phyloP scores from a whole-genome alignment of 92 coral and sea anemone genomes.

The Parazoanthus swiftii region DNA sequence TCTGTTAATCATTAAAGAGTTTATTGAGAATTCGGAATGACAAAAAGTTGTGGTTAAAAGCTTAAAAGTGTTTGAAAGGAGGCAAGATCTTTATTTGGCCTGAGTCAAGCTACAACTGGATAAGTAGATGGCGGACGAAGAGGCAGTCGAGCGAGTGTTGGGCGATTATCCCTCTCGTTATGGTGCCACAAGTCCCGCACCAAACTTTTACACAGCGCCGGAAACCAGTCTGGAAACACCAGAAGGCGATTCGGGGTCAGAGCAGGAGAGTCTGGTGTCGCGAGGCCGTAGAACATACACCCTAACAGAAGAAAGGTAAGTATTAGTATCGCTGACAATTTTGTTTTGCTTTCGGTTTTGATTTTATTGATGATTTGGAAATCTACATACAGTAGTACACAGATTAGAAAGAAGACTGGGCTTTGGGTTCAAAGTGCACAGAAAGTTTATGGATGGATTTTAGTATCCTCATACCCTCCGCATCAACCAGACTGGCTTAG shows the following conservation, averaged over 20 bases:
- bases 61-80: not conserved
- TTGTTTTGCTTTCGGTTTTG: too few relatives aligned
- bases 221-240: not conserved
- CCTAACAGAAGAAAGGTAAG: slow-evolving; percentile 24
- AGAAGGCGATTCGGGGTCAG: not conserved
- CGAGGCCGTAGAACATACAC: slow-evolving; percentile 14
- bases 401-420: too few relatives aligned
- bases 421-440: too few relatives aligned
- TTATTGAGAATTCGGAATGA: too few relatives aligned
- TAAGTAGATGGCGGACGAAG: not conserved
- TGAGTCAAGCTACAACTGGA: not conserved
- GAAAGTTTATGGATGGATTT: too few relatives aligned
- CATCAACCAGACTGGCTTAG: too few relatives aligned
- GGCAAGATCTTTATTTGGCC: not conserved
- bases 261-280: not conserved
- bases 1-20: too few relatives aligned
- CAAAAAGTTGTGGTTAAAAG: not conserved
- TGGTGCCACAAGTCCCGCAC: slow-evolving; percentile 15
- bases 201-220: not conserved
- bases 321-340: too few relatives aligned
- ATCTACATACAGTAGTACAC: too few relatives aligned
- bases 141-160: not conserved
- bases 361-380: too few relatives aligned
- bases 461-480: too few relatives aligned
- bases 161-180: not conserved